phyloP scores from a whole-genome alignment of 35 echinoderm and acorn worm genomes.

The Apostichopus parvimensis region DNA sequence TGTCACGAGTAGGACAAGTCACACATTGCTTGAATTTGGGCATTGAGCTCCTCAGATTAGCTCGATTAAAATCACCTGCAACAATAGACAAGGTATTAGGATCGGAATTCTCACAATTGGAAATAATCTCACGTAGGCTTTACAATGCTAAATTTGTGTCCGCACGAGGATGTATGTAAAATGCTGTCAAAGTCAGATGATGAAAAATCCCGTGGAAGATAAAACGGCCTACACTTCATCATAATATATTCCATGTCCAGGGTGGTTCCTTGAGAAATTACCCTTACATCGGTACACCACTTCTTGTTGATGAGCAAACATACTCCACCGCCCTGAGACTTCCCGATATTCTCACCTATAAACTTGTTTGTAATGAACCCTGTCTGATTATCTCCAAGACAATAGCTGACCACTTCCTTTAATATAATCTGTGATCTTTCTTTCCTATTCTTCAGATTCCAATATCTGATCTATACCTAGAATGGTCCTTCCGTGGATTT shows the following conservation, averaged over 20 bases:
- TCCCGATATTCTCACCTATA: neutral
- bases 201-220: slow-evolving; percentile 36
- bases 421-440: too few species aligned
- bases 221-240: slow-evolving; percentile 44
- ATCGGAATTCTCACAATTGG: slow-evolving; percentile 20
- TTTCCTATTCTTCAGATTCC: too few species aligned
- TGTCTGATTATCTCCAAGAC: too few species aligned
- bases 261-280: slow-evolving; percentile 9
- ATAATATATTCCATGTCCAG: slow-evolving; percentile 16
- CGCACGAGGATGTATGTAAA: slow-evolving; percentile 34
- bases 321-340: neutral
- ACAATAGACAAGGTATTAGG: slow-evolving; percentile 40
- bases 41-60: slow-evolving; percentile 19
- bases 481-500: too few species aligned
- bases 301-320: neutral
- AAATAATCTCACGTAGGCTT: neutral
- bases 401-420: too few species aligned
- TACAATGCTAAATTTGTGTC: neutral
- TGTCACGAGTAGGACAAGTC: slow-evolving; percentile 28
- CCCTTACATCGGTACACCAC: slow-evolving; percentile 14
- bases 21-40: slow-evolving; percentile 51
- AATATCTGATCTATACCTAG: too few species aligned
- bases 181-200: slow-evolving; percentile 7
- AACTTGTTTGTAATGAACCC: too few species aligned
- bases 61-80: slow-evolving; percentile 52